Evolutionary conservation across 2,113 vertebrate species (phyloP), one percentile per base, ranked within the genome.

Genomic region (Macrotus californicus): DNA sequence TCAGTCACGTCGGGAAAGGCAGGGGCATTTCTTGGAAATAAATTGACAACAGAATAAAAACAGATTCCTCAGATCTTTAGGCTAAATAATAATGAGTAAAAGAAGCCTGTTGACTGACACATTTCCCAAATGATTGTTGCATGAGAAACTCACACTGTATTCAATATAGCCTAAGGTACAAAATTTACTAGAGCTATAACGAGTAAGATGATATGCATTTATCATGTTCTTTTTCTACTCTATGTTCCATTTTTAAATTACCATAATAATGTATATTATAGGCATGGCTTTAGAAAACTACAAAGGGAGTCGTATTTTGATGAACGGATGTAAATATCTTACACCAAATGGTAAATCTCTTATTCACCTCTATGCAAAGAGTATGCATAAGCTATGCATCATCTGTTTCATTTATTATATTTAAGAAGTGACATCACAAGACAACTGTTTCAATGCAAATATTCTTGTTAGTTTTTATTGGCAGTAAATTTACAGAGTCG

Each of bases 161-260:
- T 97, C 41, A 16, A 90, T 97, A 94, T 98, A 98, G 98, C 98
- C 98, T 98, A 98, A 98, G 98, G 98, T 98, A 96, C 67, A 76
- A 96, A 98, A 98, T 98, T 98, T 98, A 98, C 97, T 98, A 94
- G 96, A 98, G 96, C 92, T 96, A 98, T 98, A 98, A 98, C 98
- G 95, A 95, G 91, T 96, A 94, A 97, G 97, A 98, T 96, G 87
- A 98, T 97, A 95, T 39, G 82, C 96, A 97, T 98, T 98, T 98
- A 97, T 98, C 98, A 98, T 96, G 94, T 97, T 98, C 93, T 98
- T 98, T 97, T 97, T 95, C 93, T 96, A 97, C 87, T 91, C 87
- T 96, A 87, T 92, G 94, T 97, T 98, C 98, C 34, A 0, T 98
- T 98, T 98, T 97, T 90, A 98, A 98, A 98, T 98, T 98, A 98